Evolutionary conservation across 2,113 vertebrate genomes (phyloP).

Genomic region (Ptyas mucosa): DNA sequence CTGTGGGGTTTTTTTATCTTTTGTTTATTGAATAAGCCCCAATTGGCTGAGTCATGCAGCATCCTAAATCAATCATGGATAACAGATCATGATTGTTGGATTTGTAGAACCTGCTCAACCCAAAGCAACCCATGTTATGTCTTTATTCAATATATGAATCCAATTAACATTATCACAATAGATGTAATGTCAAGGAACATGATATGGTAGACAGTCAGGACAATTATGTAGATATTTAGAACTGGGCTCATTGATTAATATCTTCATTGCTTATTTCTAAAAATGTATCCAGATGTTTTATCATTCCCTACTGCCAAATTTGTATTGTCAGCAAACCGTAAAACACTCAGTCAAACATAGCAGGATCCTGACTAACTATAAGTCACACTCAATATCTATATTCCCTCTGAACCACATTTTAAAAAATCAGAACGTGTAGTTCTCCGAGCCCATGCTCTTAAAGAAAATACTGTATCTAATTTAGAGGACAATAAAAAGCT

Average conservation of each 20-base stretch:
- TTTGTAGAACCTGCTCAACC: background rate
- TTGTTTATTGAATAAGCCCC: background rate
- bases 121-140: background rate
- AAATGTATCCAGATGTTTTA: background rate
- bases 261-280: background rate
- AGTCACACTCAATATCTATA: constrained; percentile 29
- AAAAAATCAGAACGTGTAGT: background rate
- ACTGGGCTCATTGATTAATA: background rate
- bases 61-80: background rate
- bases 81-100: background rate
- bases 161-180: background rate
- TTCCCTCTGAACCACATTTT: background rate
- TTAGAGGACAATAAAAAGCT: background rate
- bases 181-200: background rate
- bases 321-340: constrained; percentile 12
- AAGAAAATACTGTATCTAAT: background rate
- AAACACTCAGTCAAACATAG: constrained; percentile 7
- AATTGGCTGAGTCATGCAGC: background rate
- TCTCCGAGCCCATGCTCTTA: constrained; percentile 10
- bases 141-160: background rate
- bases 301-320: constrained; percentile 1
- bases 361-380: constrained; percentile 11
- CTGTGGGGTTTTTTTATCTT: background rate
- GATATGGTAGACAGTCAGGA: too few relatives aligned
- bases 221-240: background rate